phyloP scores from a whole-genome alignment of 2,888 invertebrate species.

The Cepaea hortensis region DNA sequence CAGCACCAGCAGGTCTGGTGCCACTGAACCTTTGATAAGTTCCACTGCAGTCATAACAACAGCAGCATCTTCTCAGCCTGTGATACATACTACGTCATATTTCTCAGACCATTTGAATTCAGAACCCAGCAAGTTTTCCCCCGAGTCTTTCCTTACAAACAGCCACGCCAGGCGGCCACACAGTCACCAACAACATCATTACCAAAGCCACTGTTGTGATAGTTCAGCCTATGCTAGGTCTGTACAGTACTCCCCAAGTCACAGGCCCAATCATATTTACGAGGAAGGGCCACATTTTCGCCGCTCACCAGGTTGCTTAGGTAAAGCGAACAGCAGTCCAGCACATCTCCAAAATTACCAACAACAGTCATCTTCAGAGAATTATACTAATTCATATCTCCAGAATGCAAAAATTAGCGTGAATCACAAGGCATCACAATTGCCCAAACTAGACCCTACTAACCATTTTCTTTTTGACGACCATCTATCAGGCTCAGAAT shows the following conservation, averaged over 20 bases:
- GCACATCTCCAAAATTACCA: not conserved
- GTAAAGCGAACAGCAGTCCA: not conserved
- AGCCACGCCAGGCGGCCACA: conserved; percentile 22
- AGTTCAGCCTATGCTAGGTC: conserved; percentile 36
- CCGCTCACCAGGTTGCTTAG: not conserved
- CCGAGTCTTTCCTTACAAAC: not conserved
- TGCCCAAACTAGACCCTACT: not conserved
- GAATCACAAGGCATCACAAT: not conserved
- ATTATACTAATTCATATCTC: not conserved
- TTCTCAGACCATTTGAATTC: not conserved
- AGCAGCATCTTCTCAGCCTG: conserved; percentile 20
- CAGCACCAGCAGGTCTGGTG: conserved; percentile 35
- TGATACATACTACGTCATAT: conserved; percentile 39
- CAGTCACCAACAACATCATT: not conserved
- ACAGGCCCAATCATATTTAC: conserved; percentile 26
- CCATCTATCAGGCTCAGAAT: not conserved
- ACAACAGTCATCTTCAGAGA: not conserved
- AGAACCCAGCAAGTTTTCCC: not conserved
- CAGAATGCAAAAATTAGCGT: conserved; percentile 13
- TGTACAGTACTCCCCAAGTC: conserved; percentile 31
- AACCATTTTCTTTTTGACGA: not conserved
- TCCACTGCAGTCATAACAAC: not conserved
- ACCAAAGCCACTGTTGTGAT: not conserved
- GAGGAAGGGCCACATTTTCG: not conserved
- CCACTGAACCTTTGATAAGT: conserved; percentile 19